Conservation (phyloP, 1,140 invertebrate species). For the Pogonomyrmex californicus region DNA sequence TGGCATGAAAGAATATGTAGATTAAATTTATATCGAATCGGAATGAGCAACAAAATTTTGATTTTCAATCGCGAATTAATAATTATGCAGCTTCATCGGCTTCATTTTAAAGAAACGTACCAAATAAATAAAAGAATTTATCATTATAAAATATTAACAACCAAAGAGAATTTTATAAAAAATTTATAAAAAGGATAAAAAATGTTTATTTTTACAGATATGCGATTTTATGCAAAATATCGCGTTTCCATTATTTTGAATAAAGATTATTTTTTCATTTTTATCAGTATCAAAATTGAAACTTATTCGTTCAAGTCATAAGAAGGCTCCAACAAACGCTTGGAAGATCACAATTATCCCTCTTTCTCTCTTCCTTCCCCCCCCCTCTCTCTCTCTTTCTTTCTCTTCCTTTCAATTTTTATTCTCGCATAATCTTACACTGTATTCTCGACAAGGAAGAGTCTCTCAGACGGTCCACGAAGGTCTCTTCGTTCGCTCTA, state of each 20-base stretch:
- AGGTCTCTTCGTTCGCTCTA: slow-evolving; percentile 72
- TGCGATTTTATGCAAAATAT: neutral
- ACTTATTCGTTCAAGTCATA: neutral
- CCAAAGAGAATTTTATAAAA: no score
- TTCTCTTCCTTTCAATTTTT: slow-evolving; percentile 27
- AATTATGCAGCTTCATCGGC: neutral
- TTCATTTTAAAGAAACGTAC: slow-evolving; percentile 1
- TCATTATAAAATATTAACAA: neutral
- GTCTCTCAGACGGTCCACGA: slow-evolving; percentile 57
- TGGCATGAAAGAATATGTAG: neutral
- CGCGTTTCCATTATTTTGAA: neutral
- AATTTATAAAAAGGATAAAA: no score
- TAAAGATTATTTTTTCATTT: neutral
- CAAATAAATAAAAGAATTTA: neutral
- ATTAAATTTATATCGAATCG: slow-evolving; percentile 44
- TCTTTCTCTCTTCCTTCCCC: neutral
- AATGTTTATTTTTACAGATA: neutral
- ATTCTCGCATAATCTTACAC: slow-evolving; percentile 55
- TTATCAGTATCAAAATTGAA: neutral
- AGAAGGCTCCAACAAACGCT: neutral
- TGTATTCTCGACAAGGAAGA: slow-evolving; percentile 24
- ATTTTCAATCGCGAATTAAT: slow-evolving; percentile 13
- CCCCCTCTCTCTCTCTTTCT: neutral
- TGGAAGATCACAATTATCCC: neutral
- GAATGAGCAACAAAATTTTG: neutral